phyloP scores from a whole-genome alignment of 1,140 invertebrate genomes.

The Mycetomoellerius zeteki region DNA sequence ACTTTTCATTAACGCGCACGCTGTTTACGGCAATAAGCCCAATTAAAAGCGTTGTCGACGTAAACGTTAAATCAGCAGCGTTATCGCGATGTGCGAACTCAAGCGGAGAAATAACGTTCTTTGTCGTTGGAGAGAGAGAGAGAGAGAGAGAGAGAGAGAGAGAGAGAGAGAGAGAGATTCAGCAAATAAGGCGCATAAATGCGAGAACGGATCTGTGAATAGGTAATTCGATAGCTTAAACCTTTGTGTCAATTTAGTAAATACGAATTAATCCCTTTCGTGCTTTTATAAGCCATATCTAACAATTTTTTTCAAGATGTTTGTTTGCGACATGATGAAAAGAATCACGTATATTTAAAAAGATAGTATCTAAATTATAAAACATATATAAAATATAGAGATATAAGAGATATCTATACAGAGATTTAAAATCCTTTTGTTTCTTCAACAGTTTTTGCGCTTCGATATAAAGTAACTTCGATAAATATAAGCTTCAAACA shows the following conservation, averaged over 20 bases:
- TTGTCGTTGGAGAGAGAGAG: not conserved
- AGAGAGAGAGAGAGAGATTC: not conserved
- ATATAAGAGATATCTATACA: not conserved
- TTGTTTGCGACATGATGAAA: not conserved
- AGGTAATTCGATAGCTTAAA: not conserved
- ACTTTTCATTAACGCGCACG: slow-evolving; percentile 84
- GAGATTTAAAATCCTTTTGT: slow-evolving; percentile 3
- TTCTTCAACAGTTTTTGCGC: slow-evolving; percentile 5
- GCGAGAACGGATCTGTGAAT: slow-evolving; percentile 5
- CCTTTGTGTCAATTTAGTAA: not conserved
- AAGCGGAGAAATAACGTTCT: slow-evolving; percentile 46
- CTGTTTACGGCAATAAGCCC: slow-evolving; percentile 84
- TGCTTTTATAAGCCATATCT: not conserved
- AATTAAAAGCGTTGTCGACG: slow-evolving; percentile 83
- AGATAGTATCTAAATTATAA: not conserved
- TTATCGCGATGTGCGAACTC: slow-evolving; percentile 76
- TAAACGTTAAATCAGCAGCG: slow-evolving; percentile 80
- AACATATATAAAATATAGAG: too few species aligned
- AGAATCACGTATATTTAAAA: not conserved
- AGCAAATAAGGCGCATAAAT: not conserved
- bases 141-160: not conserved
- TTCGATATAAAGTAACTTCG: slow-evolving; percentile 39
- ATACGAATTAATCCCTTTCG: not conserved
- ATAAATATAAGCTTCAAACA: slow-evolving; percentile 41
- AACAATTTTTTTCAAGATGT: not conserved